Conservation (phyloP, 2,888 invertebrate genomes). For the Drosophila ustulata region DNA sequence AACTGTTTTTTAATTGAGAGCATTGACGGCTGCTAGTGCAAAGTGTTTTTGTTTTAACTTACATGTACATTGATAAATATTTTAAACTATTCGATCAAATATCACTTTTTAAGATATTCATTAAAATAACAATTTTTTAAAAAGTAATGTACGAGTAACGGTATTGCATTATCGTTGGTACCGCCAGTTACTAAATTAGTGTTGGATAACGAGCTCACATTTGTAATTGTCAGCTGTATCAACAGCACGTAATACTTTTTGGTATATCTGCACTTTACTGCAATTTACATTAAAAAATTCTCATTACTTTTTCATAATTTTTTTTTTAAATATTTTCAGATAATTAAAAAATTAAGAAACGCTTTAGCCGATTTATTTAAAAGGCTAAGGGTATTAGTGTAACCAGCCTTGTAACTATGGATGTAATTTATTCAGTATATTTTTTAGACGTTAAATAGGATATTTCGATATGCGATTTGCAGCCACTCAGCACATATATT, state of each 20-base stretch:
- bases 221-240: neutral
- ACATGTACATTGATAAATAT: neutral
- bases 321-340: too few relatives aligned
- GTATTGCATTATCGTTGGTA: neutral
- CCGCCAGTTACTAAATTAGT: neutral
- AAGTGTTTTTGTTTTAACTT: neutral
- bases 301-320: too few relatives aligned
- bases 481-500: slow-evolving; percentile 52
- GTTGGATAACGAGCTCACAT: neutral
- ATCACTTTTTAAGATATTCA: neutral
- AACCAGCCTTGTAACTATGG: neutral
- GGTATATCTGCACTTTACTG: neutral
- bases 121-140: neutral
- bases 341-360: too few relatives aligned
- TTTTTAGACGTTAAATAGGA: neutral
- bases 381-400: neutral
- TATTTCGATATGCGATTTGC: neutral
- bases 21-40: neutral
- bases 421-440: neutral
- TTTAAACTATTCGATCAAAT: neutral
- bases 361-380: too few relatives aligned
- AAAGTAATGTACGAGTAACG: neutral
- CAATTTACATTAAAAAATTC: neutral
- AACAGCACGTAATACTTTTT: neutral
- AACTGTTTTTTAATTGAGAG: neutral